Evolutionary conservation across 2,113 vertebrate genomes (phyloP), one percentile per base, ranked within the genome.

Genomic region (Equus quagga): DNA sequence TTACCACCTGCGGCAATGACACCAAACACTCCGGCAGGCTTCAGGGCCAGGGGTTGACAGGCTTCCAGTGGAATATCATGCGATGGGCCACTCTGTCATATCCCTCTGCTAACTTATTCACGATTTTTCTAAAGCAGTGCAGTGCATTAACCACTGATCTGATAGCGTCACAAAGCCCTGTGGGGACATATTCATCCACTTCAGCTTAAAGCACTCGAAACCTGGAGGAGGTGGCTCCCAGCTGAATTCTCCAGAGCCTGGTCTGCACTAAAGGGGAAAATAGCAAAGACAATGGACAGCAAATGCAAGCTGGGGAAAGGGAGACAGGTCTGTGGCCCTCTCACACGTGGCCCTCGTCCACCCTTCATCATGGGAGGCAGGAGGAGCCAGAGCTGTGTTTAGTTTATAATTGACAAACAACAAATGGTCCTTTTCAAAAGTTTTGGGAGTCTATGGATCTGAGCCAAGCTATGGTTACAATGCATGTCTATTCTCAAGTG

Each of bases 351-450:
- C 54, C 81, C 21, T 6, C 2, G 1, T 75, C 62, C 67, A 84
- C 51, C 33, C 14, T 6, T 33, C 46, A 23, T 21, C 24, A 12
- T 0, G 10, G 51, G 46, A 65, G 64, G 91, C 2, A 0, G 54
- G 89, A 49, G 81, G 28, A 33, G 15, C 3, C 46, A 23, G 67
- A 60, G 64, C 49, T 80, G 56, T 76, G 88, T 69, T 80, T 94
- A 18, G 88, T 96, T 90, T 87, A 73, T 28, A 81, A 82, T 2
- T 54, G 41, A 93, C 31, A 88, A 95, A 73, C 60, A 91, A 97
- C 70, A 97, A 91, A 94, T 65, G 80, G 67, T 60, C n/a, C 80
- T 72, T 97, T 97, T 95, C 41, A 81, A 91, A 96, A 96, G 69
- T 97, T 96, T 93, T 24, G 44, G 64, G 54, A 65, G 69, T 65